phyloP scores from a whole-genome alignment of 2,113 vertebrate species.

The Albula glossodonta region DNA sequence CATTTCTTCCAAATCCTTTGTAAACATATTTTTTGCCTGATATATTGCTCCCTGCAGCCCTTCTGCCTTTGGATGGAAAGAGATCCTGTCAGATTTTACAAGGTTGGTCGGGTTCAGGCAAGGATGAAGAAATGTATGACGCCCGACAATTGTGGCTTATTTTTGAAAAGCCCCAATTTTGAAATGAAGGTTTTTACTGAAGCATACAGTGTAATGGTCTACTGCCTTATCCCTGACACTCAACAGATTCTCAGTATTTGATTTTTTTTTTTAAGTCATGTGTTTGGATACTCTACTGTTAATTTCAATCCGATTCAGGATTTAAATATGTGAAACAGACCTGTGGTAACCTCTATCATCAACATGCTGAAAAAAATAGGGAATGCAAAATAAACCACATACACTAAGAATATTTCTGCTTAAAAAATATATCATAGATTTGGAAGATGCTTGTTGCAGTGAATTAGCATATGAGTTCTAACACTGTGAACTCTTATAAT shows the following conservation, averaged over 20 bases:
- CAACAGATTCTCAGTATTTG: neutral
- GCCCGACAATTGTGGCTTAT: neutral
- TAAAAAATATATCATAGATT: too few species aligned
- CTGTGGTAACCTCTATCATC: too few species aligned
- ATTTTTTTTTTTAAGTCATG: neutral
- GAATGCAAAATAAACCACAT: too few species aligned
- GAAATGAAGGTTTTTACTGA: neutral
- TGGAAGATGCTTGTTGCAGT: too few species aligned
- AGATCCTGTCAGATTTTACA: conserved; percentile 30
- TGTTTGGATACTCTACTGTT: neutral
- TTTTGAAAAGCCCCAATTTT: neutral
- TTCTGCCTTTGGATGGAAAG: neutral
- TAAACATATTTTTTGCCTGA: conserved; percentile 52
- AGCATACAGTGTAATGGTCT: neutral
- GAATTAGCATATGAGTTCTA: too few species aligned
- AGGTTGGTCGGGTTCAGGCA: conserved; percentile 15
- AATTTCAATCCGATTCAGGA: neutral
- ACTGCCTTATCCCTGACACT: neutral
- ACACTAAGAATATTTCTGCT: too few species aligned
- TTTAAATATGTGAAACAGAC: neutral
- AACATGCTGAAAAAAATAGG: too few species aligned
- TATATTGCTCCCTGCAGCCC: conserved; percentile 45
- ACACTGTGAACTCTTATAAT: too few species aligned
- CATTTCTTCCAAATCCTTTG: conserved; percentile 40
- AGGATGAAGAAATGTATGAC: conserved; percentile 6